A percentile compares a stretch with the other conserved stretches of the same genome.
These are phyloP conservation scores for Lithophane socia DNA, from an alignment of 2,888 invertebrate species.

Conservation along the genomic window DNA sequence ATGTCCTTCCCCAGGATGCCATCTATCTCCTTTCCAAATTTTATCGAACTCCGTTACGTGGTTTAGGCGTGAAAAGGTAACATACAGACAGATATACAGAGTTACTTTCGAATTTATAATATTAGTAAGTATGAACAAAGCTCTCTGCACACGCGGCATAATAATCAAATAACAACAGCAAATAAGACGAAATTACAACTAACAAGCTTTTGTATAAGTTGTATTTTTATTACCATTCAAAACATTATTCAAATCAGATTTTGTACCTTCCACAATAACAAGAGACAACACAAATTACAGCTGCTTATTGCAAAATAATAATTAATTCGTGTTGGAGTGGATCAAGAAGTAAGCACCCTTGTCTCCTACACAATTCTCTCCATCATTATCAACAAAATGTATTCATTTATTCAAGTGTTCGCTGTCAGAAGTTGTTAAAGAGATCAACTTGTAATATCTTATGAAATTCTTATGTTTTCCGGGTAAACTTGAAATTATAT, in stretches of 20 bases:
- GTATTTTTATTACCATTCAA: slow-evolving; percentile 28
- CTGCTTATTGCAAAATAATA: slow-evolving; percentile 54
- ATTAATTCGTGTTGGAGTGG: slow-evolving; percentile 61
- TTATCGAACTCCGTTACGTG: too few relatives aligned
- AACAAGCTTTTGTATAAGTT: slow-evolving; percentile 38
- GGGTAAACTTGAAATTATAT: slow-evolving; percentile 61
- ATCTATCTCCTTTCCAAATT: too few relatives aligned
- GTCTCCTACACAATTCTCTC: slow-evolving; percentile 58
- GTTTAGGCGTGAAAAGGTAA: too few relatives aligned
- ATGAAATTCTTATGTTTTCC: slow-evolving; percentile 69
- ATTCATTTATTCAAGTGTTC: slow-evolving; percentile 75
- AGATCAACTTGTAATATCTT: slow-evolving; percentile 71
- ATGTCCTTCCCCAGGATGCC: too few relatives aligned
- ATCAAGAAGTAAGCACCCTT: slow-evolving; percentile 51
- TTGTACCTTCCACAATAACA: slow-evolving; percentile 7
- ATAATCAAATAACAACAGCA: slow-evolving; percentile 24
- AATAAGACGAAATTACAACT: slow-evolving; percentile 33
- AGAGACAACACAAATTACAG: slow-evolving; percentile 39
- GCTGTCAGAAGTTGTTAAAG: slow-evolving; percentile 63
- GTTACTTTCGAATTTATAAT: too few relatives aligned
- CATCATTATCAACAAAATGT: slow-evolving; percentile 70
- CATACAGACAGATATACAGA: too few relatives aligned
- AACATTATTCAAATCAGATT: slow-evolving; percentile 25
- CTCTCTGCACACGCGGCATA: slow-evolving; percentile 1
- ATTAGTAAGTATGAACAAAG: not conserved